Evolutionary conservation across 2,888 invertebrate species (phyloP).

Genomic region (Apamea anceps): DNA sequence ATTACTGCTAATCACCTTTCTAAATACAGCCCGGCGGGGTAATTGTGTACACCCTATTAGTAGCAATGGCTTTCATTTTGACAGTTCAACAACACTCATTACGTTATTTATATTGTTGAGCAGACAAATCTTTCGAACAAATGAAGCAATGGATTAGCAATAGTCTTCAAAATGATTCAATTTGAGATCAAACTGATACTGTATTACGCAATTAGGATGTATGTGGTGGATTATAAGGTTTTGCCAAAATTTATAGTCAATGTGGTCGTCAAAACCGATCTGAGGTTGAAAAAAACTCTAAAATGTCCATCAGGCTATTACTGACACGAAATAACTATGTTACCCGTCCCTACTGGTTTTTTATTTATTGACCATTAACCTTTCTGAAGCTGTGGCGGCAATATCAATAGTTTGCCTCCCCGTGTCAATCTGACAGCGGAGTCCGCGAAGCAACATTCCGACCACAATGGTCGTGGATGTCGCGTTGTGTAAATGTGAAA

Average conservation of each 20-base stretch:
- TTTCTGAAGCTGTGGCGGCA: constrained; percentile 19
- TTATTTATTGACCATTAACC: background rate
- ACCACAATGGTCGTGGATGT: constrained; percentile 60
- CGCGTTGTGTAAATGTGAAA: constrained; percentile 78
- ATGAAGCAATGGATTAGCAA: too few species aligned
- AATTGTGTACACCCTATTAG: too few species aligned
- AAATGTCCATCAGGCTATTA: too few species aligned
- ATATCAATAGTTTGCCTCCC: constrained; percentile 25
- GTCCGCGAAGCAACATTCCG: constrained; percentile 55
- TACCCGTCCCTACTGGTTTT: background rate
- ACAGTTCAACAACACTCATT: too few species aligned
- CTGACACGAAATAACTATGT: background rate
- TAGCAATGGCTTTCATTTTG: too few species aligned
- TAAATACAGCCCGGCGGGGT: background rate
- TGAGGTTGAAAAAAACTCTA: background rate
- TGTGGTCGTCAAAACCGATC: background rate
- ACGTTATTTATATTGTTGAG: too few species aligned
- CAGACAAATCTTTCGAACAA: too few species aligned
- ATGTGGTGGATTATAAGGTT: too few species aligned
- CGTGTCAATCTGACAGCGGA: constrained; percentile 9
- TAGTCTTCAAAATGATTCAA: too few species aligned
- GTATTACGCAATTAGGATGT: too few species aligned
- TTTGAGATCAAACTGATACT: too few species aligned
- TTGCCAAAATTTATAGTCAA: too few species aligned
- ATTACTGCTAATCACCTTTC: background rate